phyloP scores from a whole-genome alignment of 2,113 vertebrate species.

The Osmerus mordax region DNA sequence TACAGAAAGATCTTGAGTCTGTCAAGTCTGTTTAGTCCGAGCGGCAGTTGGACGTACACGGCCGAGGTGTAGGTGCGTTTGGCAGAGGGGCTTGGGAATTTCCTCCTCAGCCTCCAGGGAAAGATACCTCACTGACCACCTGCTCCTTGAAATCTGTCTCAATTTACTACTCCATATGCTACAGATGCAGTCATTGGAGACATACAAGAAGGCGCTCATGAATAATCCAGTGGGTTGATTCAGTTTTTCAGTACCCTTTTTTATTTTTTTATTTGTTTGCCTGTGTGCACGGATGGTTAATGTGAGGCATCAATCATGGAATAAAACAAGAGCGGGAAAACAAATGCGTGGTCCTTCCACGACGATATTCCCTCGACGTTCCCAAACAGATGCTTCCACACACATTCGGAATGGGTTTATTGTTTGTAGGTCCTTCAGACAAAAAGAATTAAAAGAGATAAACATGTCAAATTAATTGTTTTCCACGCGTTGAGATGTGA shows the following conservation, averaged over 20 bases:
- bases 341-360: conserved; percentile 10
- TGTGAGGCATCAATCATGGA: conserved; percentile 48
- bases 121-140: conserved; percentile 66
- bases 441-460: background rate
- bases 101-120: conserved; percentile 6
- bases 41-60: too few species aligned
- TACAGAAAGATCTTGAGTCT: too few species aligned
- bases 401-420: conserved; percentile 5
- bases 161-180: conserved; percentile 80
- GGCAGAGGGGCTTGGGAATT: conserved; percentile 7
- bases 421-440: background rate
- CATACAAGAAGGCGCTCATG: conserved; percentile 55
- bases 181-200: conserved; percentile 61
- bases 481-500: background rate
- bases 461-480: conserved; percentile 2
- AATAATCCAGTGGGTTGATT: conserved; percentile 67
- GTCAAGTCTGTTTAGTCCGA: background rate
- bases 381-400: conserved; percentile 6
- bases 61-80: too few species aligned
- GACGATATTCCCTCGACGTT: conserved; percentile 17
- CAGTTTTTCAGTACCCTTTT: conserved; percentile 4
- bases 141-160: conserved; percentile 76
- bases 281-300: conserved; percentile 29
- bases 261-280: conserved; percentile 25
- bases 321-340: conserved; percentile 27